Base-by-base conservation (phyloP, 2,797 vertebrate genomes). In the Notolabrus celidotus region DNA sequence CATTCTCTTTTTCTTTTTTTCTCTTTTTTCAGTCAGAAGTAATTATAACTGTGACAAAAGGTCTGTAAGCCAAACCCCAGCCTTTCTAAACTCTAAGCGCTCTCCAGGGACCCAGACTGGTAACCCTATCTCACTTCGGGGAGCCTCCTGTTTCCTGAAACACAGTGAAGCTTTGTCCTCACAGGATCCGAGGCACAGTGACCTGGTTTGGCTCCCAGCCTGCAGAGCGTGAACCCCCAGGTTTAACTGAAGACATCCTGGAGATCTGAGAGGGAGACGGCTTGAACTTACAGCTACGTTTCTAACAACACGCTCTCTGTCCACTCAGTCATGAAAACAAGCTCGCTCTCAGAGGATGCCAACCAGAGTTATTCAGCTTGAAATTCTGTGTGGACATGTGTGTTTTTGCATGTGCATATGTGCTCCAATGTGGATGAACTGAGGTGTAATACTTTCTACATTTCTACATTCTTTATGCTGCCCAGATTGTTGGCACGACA, bases 281-380 rank as follows among this genome's bases (percentile, higher is more conserved):
- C 63, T 23, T 39, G 14, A 62, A 56, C 71, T 50, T 31, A 1
- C 59, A 66, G 56, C 62, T 50, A 46, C 66, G 46, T 57, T 2
- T 61, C 51, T 25, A 66, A 85, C 79, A 88, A 86, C 34, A 54
- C n/a, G 46, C 66, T 74, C 73, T 66, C 82, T 88, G 83, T 89
- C 25, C 36, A 10, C 58, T 20, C 0, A 8, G 64, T 25, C 27
- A 33, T 19, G 38, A 74, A 76, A 68, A 68, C 43, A 50, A 23
- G 15, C 34, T 43, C 3, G 11, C 57, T 47, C 17, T 19, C 54
- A 71, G 58, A 23, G 51, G 58, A 86, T 62, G 70, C 75, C 79
- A 83, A 69, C n/a, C 58, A 12, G 56, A 53, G 54, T 19, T 36
- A 46, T 54, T 75, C 33, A 64, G 36, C 34, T 47, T 5, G 7